These are phyloP conservation scores for Oxytorus armatus DNA, from an alignment of 2,888 invertebrate genomes.

Conservation along the genomic window DNA sequence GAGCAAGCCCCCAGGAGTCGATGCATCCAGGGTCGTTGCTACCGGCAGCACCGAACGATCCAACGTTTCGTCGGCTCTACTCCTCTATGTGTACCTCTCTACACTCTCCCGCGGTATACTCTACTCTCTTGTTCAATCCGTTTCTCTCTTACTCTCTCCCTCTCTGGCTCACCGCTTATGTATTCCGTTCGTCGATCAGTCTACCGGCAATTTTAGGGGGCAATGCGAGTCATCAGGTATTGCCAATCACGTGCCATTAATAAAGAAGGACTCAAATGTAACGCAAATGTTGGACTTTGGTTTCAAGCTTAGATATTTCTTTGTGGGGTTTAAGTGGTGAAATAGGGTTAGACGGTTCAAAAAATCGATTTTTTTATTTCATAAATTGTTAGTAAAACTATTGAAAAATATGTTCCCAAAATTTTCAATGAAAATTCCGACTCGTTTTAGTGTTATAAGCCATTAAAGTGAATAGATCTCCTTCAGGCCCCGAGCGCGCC, in stretches of 20 bases:
- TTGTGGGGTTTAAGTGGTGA: no score
- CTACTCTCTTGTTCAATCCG: constrained; percentile 29
- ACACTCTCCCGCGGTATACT: constrained; percentile 36
- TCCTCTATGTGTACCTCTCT: constrained; percentile 43
- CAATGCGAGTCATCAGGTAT: constrained; percentile 29
- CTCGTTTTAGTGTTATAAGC: no score
- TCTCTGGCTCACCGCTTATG: constrained; percentile 42
- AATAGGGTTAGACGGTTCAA: no score
- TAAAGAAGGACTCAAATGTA: not conserved
- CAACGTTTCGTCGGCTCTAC: constrained; percentile 77
- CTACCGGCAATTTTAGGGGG: constrained; percentile 25
- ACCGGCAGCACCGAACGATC: constrained; percentile 83
- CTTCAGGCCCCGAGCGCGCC: no score
- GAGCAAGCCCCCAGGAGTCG: constrained; percentile 83
- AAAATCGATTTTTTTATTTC: no score
- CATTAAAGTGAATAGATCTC: no score
- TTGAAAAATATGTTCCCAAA: no score
- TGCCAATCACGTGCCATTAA: constrained; percentile 3
- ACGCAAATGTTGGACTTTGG: not conserved
- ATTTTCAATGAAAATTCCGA: no score
- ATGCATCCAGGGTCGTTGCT: constrained; percentile 85
- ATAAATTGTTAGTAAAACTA: no score
- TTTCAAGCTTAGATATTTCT: no score
- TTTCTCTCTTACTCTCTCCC: constrained; percentile 62
- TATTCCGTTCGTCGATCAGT: constrained; percentile 53